phyloP scores from a whole-genome alignment of 2,113 vertebrate genomes.

The Ophthalmotilapia sp. region DNA sequence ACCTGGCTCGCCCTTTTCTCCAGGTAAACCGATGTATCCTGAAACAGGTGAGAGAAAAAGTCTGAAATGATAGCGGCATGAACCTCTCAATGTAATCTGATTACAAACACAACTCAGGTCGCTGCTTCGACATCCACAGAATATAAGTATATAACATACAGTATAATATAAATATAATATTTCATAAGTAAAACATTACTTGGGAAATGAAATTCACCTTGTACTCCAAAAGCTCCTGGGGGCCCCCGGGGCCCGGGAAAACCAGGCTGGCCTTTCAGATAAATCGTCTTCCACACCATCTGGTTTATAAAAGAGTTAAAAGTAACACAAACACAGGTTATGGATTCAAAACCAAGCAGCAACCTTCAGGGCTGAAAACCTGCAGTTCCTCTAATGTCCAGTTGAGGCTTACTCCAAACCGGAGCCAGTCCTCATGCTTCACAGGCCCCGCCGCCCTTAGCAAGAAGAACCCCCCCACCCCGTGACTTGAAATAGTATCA shows the following conservation, averaged over 20 bases:
- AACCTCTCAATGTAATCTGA: not conserved
- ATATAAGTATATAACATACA: not conserved
- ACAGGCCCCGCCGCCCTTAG: not conserved
- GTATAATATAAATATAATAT: not conserved
- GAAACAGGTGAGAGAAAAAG: not conserved
- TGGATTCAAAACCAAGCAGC: not conserved
- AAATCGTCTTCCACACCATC: not conserved
- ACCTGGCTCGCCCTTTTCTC: conserved; percentile 59
- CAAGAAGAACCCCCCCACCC: not conserved
- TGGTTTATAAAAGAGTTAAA: not conserved
- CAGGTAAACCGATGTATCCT: conserved; percentile 68
- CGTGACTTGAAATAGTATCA: not conserved
- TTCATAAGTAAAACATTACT: not conserved
- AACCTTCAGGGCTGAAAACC: not conserved
- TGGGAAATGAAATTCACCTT: conserved; percentile 23
- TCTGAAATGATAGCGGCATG: not conserved
- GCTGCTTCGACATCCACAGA: not conserved
- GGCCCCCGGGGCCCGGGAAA: conserved; percentile 19
- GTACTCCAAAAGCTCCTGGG: conserved; percentile 43
- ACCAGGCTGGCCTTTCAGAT: conserved; percentile 40
- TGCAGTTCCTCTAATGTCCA: not conserved
- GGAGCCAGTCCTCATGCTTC: not conserved
- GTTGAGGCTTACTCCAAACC: fast-evolving
- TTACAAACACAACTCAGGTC: not conserved
- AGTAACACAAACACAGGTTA: not conserved